A percentile compares a stretch with the other conserved stretches of the same genome.
These are phyloP conservation scores for Thryonomys swinderianus DNA, from an alignment of 2,113 vertebrate species.

Conservation along the genomic window DNA sequence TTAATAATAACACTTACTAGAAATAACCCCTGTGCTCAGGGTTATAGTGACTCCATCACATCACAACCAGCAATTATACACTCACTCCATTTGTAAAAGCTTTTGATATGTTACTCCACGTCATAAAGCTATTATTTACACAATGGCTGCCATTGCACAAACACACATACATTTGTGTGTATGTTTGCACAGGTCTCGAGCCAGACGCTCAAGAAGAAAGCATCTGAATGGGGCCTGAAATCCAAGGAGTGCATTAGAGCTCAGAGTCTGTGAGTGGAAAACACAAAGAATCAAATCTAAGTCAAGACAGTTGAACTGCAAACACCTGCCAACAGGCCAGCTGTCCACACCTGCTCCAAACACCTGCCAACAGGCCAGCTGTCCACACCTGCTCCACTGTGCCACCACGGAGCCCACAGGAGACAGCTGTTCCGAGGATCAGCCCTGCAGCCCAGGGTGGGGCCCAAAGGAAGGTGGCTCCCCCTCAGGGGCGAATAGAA, in stretches of 20 bases:
- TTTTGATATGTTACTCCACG: not conserved
- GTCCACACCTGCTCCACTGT: too few species aligned
- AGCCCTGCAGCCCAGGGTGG: not conserved
- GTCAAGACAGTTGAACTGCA: too few species aligned
- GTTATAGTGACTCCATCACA: not conserved
- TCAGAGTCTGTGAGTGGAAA: not conserved
- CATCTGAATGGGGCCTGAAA: not conserved
- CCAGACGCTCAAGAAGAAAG: not conserved
- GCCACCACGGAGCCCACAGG: too few species aligned
- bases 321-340: not conserved
- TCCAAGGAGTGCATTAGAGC: not conserved
- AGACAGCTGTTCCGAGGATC: not conserved
- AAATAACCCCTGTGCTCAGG: not conserved
- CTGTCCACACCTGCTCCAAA: too few species aligned
- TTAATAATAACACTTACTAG: not conserved
- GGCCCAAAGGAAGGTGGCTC: not conserved
- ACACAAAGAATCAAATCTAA: not conserved
- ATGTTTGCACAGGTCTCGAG: not conserved
- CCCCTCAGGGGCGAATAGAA: not conserved
- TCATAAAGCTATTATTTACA: not conserved
- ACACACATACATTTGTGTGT: not conserved
- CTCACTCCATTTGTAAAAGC: not conserved
- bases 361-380: not conserved
- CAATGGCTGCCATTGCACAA: not conserved
- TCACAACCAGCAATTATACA: not conserved